Evolutionary conservation across 2,797 vertebrate species (phyloP).

Genomic region (Galagoides demidoff): DNA sequence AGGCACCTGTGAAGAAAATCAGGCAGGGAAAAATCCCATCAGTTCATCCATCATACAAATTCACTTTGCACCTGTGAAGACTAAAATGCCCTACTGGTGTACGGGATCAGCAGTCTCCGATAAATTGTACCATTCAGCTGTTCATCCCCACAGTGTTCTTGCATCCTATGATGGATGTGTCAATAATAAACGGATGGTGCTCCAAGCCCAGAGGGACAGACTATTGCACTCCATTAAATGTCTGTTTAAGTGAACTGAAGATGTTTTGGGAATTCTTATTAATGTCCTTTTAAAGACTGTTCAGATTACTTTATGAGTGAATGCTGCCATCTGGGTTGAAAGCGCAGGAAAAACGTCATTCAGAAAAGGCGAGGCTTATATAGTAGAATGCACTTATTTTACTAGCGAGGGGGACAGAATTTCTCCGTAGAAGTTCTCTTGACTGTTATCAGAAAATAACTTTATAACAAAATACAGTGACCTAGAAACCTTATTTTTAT

Average conservation of each 20-base stretch:
- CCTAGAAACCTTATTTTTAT: neutral
- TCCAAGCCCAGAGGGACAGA: neutral
- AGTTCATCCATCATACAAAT: neutral
- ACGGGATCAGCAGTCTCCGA: neutral
- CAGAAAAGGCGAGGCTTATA: neutral
- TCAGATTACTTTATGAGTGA: constrained; percentile 27
- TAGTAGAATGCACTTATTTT: neutral
- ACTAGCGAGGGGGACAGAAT: neutral
- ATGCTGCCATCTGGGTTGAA: neutral
- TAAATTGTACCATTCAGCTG: neutral
- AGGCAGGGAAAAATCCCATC: neutral
- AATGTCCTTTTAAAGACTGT: constrained; percentile 2
- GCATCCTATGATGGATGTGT: neutral
- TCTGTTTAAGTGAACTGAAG: neutral
- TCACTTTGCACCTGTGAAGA: constrained; percentile 24
- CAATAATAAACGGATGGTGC: neutral
- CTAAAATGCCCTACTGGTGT: constrained; percentile 25
- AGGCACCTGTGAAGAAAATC: neutral
- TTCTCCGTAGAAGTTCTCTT: constrained; percentile 12
- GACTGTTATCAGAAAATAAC: neutral
- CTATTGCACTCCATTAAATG: neutral
- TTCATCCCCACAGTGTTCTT: neutral
- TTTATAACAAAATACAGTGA: neutral
- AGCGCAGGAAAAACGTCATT: neutral
- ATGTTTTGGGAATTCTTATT: neutral